Percentiles rank a stretch among this genome's conserved stretches.
These are phyloP conservation scores for Spialia ferax DNA, from an alignment of 2,888 invertebrate genomes.

Conservation along the genomic window DNA sequence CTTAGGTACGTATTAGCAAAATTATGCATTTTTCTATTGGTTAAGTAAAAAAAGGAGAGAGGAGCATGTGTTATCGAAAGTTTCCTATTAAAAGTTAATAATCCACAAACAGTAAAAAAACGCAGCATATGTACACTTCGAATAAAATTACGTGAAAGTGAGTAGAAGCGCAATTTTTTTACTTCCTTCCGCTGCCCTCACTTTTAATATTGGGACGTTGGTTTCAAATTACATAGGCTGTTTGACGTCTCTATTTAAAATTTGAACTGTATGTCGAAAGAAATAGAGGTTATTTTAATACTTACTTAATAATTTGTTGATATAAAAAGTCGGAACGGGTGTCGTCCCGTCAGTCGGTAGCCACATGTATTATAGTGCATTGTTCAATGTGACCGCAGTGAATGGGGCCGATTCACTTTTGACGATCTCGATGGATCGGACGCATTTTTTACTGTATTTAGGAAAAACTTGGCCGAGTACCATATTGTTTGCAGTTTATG, in stretches of 20 bases:
- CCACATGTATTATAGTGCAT: constrained; percentile 78
- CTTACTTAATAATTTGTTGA: constrained; percentile 39
- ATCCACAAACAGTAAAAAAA: constrained; percentile 48
- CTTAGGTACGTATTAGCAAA: background rate
- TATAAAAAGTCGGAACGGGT: constrained; percentile 56
- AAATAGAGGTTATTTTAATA: constrained; percentile 53
- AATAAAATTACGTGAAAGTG: constrained; percentile 79
- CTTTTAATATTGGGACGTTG: constrained; percentile 80
- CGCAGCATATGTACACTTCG: constrained; percentile 70
- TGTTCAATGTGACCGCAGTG: constrained; percentile 77
- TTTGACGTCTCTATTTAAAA: constrained; percentile 44
- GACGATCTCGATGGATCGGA: constrained; percentile 72
- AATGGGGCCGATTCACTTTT: constrained; percentile 62
- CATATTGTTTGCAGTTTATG: constrained; percentile 78
- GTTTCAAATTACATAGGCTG: constrained; percentile 78
- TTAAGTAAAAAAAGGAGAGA: background rate
- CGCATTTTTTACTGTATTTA: constrained; percentile 62
- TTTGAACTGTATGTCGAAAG: constrained; percentile 39
- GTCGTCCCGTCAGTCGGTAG: constrained; percentile 78
- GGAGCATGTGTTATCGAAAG: background rate
- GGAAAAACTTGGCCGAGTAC: constrained; percentile 60
- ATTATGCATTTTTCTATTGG: background rate
- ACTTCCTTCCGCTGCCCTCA: constrained; percentile 84
- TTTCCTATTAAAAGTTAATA: constrained; percentile 19
- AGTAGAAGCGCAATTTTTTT: constrained; percentile 78